Evolutionary conservation across 1,140 invertebrate species (phyloP).

Genomic region (Sipha flava): DNA sequence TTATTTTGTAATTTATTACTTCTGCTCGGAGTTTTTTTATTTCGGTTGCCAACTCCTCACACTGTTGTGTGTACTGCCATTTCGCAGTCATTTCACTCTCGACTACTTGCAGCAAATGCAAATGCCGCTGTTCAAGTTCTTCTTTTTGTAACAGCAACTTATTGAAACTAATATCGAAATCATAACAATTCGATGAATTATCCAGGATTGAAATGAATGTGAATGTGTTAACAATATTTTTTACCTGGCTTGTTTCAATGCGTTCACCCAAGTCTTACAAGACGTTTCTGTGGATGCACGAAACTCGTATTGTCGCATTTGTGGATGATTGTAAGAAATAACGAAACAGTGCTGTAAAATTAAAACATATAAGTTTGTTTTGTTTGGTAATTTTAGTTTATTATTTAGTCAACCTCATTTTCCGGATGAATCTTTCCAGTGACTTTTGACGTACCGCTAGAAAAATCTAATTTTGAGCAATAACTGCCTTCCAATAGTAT

Average conservation of each 20-base stretch:
- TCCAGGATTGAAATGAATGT: too few relatives aligned
- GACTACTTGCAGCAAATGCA: slow-evolving; percentile 83
- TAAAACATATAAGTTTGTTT: not conserved
- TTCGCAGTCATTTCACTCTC: slow-evolving; percentile 88
- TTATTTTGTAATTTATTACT: slow-evolving; percentile 48
- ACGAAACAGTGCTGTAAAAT: slow-evolving; percentile 71
- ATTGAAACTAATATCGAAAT: slow-evolving; percentile 65
- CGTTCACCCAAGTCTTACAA: slow-evolving; percentile 83
- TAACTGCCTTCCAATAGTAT: slow-evolving; percentile 83
- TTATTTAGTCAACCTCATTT: not conserved
- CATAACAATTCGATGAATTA: not conserved
- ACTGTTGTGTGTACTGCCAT: slow-evolving; percentile 88
- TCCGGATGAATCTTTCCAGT: slow-evolving; percentile 1
- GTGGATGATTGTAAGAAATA: slow-evolving; percentile 77
- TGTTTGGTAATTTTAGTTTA: not conserved
- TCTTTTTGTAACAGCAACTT: slow-evolving; percentile 84
- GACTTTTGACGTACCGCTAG: slow-evolving; percentile 9
- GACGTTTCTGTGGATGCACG: slow-evolving; percentile 73
- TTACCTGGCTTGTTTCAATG: slow-evolving; percentile 78
- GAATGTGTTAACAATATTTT: not conserved
- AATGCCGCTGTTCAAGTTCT: slow-evolving; percentile 85
- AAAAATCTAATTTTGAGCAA: slow-evolving; percentile 56
- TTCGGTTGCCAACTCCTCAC: slow-evolving; percentile 78
- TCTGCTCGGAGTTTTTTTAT: slow-evolving; percentile 83
- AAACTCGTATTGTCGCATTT: slow-evolving; percentile 79